Evolutionary conservation across 2,797 vertebrate species (phyloP).

Genomic region (Neosilurus mollespiculum): DNA sequence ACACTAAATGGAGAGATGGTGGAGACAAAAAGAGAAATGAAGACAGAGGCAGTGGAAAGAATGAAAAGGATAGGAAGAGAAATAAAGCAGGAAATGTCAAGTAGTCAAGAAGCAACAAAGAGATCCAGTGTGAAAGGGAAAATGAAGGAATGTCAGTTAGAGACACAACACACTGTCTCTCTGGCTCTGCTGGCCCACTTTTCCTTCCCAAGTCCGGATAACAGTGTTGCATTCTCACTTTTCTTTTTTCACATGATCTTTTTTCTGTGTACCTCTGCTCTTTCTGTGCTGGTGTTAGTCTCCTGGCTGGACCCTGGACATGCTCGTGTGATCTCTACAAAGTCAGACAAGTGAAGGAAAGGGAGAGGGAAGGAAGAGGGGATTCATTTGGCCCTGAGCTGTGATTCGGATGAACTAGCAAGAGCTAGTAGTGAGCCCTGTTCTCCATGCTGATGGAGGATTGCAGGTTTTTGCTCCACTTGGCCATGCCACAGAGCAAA

Average conservation of each 20-base stretch:
- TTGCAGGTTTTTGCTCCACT: conserved; percentile 17
- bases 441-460: background rate
- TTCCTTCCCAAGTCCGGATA: background rate
- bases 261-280: background rate
- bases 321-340: conserved; percentile 23
- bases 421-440: background rate
- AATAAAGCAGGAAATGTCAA: background rate
- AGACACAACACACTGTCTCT: conserved; percentile 2
- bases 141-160: conserved; percentile 9
- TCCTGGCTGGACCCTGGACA: conserved; percentile 16
- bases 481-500: background rate
- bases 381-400: conserved; percentile 14
- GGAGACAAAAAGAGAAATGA: background rate
- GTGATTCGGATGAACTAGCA: conserved; percentile 27
- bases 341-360: conserved; percentile 3
- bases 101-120: conserved; percentile 21
- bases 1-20: background rate
- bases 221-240: conserved; percentile 7
- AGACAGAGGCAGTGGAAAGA: background rate
- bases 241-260: conserved; percentile 3
- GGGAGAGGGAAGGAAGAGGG: background rate
- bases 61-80: conserved; percentile 10
- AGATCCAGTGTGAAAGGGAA: conserved; percentile 1
- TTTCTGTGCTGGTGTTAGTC: background rate
- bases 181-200: conserved; percentile 34